Conservation (phyloP, 2,113 vertebrate genomes). For the Oostethus manadensis region DNA sequence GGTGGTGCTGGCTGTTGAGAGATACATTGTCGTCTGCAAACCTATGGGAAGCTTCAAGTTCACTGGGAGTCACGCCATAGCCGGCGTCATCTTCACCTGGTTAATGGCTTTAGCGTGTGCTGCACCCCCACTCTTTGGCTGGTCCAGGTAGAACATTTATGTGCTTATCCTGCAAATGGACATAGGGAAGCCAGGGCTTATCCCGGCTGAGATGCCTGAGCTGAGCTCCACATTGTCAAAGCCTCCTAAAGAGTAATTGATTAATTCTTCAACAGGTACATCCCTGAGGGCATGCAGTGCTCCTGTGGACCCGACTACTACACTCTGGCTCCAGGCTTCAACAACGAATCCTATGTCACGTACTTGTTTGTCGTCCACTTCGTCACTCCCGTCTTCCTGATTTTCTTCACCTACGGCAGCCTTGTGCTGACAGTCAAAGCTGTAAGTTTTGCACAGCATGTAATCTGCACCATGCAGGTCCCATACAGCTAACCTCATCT, state of each 20-base stretch:
- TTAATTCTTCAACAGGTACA: slow-evolving; percentile 56
- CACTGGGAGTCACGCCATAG: slow-evolving; percentile 57
- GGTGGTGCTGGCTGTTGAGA: slow-evolving; percentile 76
- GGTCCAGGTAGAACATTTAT: slow-evolving; percentile 69
- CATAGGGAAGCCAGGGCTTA: not conserved
- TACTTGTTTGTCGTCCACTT: slow-evolving; percentile 75
- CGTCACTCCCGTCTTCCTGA: slow-evolving; percentile 60
- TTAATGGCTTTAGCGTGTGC: slow-evolving; percentile 72
- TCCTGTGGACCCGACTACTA: slow-evolving; percentile 78
- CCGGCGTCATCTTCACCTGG: slow-evolving; percentile 75
- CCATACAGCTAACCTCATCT: not conserved
- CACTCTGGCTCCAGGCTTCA: slow-evolving; percentile 70
- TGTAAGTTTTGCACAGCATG: slow-evolving; percentile 44
- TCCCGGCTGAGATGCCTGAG: not conserved
- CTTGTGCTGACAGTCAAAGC: slow-evolving; percentile 78
- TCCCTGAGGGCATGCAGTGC: slow-evolving; percentile 76
- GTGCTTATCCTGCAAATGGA: not conserved
- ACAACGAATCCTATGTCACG: slow-evolving; percentile 75
- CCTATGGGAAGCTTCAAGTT: slow-evolving; percentile 81
- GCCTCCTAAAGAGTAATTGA: not conserved
- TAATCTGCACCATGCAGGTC: not conserved
- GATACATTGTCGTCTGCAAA: slow-evolving; percentile 79
- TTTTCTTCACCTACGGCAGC: slow-evolving; percentile 76
- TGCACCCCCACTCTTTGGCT: slow-evolving; percentile 70
- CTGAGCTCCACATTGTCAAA: not conserved